Percentiles rank a stretch among this genome's conserved stretches.
Conservation (phyloP, 2,888 invertebrate species). For the Oscheius myriophilus region DNA sequence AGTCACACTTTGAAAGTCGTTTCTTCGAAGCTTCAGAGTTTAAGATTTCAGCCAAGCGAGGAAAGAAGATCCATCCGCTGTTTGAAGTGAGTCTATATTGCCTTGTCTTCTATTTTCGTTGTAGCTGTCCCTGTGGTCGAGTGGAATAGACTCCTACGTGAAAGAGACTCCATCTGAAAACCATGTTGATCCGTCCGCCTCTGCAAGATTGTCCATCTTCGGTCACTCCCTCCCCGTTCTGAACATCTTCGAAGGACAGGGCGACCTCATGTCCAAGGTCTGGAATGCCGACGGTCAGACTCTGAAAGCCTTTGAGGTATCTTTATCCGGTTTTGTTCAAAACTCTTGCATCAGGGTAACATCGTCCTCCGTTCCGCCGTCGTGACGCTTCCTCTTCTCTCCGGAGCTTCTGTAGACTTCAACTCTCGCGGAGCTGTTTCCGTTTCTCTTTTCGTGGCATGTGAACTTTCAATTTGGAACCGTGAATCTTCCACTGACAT, state of each 20-base stretch:
- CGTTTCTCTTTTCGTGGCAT: slow-evolving; percentile 37
- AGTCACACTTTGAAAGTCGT: slow-evolving; percentile 36
- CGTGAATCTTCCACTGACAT: slow-evolving; percentile 37
- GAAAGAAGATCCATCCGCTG: slow-evolving; percentile 33
- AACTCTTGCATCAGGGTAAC: slow-evolving; percentile 34
- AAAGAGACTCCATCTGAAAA: slow-evolving; percentile 18
- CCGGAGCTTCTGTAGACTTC: slow-evolving; percentile 48
- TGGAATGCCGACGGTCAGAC: slow-evolving; percentile 55
- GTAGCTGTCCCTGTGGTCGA: slow-evolving; percentile 41
- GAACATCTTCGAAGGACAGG: slow-evolving; percentile 37
- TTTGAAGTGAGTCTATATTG: slow-evolving; percentile 33
- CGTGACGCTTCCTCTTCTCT: slow-evolving; percentile 42
- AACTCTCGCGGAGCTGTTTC: slow-evolving; percentile 37
- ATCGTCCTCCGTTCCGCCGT: slow-evolving; percentile 38
- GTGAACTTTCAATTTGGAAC: slow-evolving; percentile 49
- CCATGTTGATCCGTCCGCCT: slow-evolving; percentile 29
- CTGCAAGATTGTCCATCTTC: slow-evolving; percentile 36
- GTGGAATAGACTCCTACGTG: slow-evolving; percentile 37
- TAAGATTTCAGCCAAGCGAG: slow-evolving; percentile 31
- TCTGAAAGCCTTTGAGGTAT: slow-evolving; percentile 47
- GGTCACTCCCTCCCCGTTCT: slow-evolving; percentile 40
- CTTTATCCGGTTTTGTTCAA: background rate
- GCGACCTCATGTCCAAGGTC: slow-evolving; percentile 40
- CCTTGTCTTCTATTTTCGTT: background rate
- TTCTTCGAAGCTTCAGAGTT: slow-evolving; percentile 39